Conservation (phyloP, 2,797 vertebrate genomes). For the Hoplostethus mediterraneus region DNA sequence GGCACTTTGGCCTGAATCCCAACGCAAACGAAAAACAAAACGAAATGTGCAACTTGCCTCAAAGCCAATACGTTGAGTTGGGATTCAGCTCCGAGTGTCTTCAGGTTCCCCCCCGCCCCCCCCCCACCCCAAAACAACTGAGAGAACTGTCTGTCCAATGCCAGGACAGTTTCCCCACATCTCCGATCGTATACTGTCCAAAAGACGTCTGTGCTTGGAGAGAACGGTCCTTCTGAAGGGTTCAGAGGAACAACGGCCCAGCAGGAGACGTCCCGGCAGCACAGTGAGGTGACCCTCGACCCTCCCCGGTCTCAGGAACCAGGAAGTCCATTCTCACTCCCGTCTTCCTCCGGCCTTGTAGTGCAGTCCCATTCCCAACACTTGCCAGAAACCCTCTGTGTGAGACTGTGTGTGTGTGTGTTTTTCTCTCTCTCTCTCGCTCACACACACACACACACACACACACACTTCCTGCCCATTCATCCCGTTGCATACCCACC, state of each 20-base stretch:
- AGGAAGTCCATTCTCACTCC: slow-evolving; percentile 59
- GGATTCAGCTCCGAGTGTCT: slow-evolving; percentile 31
- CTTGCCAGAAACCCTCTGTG: slow-evolving; percentile 20
- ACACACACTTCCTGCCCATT: neutral
- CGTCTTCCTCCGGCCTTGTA: slow-evolving; percentile 1
- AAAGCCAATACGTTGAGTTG: slow-evolving; percentile 5
- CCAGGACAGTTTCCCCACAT: neutral
- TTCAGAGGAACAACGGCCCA: slow-evolving; percentile 25
- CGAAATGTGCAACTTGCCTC: slow-evolving; percentile 2
- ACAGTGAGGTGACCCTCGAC: slow-evolving; percentile 46
- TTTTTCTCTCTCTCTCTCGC: neutral
- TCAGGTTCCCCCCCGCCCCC: no score
- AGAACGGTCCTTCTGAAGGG: slow-evolving; percentile 8
- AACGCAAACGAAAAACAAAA: slow-evolving; percentile 17
- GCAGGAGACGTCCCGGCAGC: slow-evolving; percentile 40
- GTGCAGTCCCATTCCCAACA: slow-evolving; percentile 40
- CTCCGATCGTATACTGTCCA: neutral
- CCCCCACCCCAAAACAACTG: neutral
- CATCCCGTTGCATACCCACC: slow-evolving; percentile 29
- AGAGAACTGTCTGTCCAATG: neutral
- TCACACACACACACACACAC: neutral
- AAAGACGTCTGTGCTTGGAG: slow-evolving; percentile 23
- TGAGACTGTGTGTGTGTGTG: slow-evolving; percentile 1
- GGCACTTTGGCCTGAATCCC: slow-evolving; percentile 39
- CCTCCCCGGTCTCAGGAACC: slow-evolving; percentile 49